Evolutionary conservation across 2,113 vertebrate species (phyloP).

Genomic region (Toxotes jaculatrix): DNA sequence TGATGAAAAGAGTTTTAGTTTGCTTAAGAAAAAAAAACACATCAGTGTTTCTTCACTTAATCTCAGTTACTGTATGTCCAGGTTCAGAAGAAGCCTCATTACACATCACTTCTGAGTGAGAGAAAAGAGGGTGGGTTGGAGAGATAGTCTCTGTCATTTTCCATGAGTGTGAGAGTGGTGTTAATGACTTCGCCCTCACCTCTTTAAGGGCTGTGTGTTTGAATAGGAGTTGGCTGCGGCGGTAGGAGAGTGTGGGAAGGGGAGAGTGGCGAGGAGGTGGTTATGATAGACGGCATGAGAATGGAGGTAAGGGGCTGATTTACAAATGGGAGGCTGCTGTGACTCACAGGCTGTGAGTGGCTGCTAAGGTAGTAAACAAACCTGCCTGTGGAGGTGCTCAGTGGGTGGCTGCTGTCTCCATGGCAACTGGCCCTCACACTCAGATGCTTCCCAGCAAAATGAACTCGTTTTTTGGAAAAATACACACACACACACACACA

Average conservation of each 20-base stretch:
- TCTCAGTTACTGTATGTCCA: conserved; percentile 23
- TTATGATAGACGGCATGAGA: conserved; percentile 2
- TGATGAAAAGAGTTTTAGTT: background rate
- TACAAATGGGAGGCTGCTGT: conserved; percentile 17
- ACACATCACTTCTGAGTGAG: conserved; percentile 15
- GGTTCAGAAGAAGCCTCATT: conserved; percentile 5
- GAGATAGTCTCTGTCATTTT: conserved; percentile 27
- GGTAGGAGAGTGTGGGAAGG: conserved; percentile 36
- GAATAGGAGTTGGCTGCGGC: conserved; percentile 40
- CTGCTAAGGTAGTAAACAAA: conserved; percentile 68
- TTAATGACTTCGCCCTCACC: conserved; percentile 52
- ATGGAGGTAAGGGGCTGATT: conserved; percentile 26
- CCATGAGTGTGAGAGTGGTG: conserved; percentile 21
- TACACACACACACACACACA: background rate
- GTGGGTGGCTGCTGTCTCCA: conserved; percentile 63
- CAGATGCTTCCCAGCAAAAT: conserved; percentile 44
- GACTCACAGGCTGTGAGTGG: conserved; percentile 60
- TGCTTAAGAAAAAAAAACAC: conserved; percentile 14
- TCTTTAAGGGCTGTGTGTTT: conserved; percentile 44
- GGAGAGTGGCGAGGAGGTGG: background rate
- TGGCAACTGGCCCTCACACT: conserved; percentile 61
- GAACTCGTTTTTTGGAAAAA: background rate
- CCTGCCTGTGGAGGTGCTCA: conserved; percentile 45
- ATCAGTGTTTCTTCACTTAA: conserved; percentile 21
- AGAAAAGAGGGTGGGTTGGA: conserved; percentile 8